A percentile compares a stretch with the other conserved stretches of the same genome.
phyloP scores from a whole-genome alignment of 2,113 vertebrate species.

The Propithecus coquereli region DNA sequence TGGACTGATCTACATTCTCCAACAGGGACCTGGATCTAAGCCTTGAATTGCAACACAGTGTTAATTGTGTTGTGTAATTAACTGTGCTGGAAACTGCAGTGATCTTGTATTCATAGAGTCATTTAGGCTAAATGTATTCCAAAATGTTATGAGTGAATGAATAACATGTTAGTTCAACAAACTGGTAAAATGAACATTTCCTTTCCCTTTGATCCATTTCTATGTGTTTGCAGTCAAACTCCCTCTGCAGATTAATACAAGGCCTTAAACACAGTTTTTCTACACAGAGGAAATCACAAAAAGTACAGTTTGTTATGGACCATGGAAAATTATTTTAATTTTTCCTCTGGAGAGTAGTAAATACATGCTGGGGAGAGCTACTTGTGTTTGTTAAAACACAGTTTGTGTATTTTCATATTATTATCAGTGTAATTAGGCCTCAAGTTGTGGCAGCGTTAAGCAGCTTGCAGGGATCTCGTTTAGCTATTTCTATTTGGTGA shows the following conservation, averaged over 20 bases:
- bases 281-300: neutral
- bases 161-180: neutral
- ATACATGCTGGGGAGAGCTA: neutral
- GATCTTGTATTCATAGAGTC: neutral
- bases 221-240: neutral
- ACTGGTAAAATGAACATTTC: neutral
- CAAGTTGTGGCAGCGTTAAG: neutral
- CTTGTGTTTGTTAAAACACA: neutral
- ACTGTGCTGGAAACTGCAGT: neutral
- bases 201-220: neutral
- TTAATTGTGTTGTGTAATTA: neutral
- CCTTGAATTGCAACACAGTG: neutral
- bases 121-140: neutral
- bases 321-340: neutral
- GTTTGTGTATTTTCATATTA: neutral
- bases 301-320: neutral
- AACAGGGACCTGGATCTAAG: neutral
- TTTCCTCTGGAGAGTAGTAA: neutral
- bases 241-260: neutral
- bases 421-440: neutral
- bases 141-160: neutral
- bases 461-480: neutral
- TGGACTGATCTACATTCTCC: slow-evolving; percentile 13
- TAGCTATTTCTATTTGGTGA: neutral
- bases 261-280: neutral